A percentile compares a stretch with the other conserved stretches of the same genome.
These are phyloP conservation scores for Pocillopora damicornis DNA, from an alignment of 64 coral and sea anemone species.

Conservation along the genomic window DNA sequence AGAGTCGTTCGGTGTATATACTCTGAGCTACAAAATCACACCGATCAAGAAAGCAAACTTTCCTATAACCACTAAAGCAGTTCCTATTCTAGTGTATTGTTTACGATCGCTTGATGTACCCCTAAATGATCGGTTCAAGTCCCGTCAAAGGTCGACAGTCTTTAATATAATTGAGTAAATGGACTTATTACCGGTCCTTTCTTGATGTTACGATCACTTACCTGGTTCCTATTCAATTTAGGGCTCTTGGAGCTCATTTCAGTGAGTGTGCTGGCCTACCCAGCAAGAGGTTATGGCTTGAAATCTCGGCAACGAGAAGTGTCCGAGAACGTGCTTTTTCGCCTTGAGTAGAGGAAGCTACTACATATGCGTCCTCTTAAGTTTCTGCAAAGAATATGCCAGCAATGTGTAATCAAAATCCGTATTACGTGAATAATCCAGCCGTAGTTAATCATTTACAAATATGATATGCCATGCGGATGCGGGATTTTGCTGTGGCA, in stretches of 20 bases:
- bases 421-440: neutral
- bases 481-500: neutral
- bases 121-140: neutral
- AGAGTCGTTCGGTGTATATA: neutral
- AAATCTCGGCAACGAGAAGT: neutral
- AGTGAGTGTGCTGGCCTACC: neutral
- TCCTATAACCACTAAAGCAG: neutral
- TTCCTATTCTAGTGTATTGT: neutral
- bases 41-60: neutral
- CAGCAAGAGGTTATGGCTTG: neutral
- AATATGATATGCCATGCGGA: neutral
- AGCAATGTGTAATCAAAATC: slow-evolving; percentile 4
- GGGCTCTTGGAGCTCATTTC: slow-evolving; percentile 4
- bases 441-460: slow-evolving; percentile 29
- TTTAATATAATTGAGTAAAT: neutral
- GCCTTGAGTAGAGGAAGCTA: neutral
- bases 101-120: neutral
- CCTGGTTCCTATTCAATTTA: slow-evolving; percentile 9
- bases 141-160: slow-evolving; percentile 7
- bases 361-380: neutral
- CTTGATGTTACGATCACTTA: neutral
- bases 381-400: slow-evolving; percentile 13
- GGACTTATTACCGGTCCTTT: neutral
- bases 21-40: neutral
- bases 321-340: neutral